Conservation (phyloP, 2,113 vertebrate species). For the Festucalex cinctus region DNA sequence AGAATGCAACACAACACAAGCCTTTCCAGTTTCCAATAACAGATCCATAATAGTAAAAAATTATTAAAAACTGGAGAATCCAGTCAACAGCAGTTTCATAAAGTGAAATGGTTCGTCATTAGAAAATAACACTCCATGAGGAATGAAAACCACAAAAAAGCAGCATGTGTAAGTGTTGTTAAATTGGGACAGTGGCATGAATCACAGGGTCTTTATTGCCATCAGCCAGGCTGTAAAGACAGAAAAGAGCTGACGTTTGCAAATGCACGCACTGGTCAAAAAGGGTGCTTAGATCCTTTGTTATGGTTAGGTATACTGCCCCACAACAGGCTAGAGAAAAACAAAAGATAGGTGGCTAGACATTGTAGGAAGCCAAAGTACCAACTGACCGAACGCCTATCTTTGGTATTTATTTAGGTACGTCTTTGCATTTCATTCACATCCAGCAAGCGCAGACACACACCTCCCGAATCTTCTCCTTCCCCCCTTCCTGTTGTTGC, state of each 20-base stretch:
- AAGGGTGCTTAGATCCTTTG: conserved; percentile 70
- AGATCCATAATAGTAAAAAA: conserved; percentile 25
- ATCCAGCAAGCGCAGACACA: conserved; percentile 55
- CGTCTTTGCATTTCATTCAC: conserved; percentile 67
- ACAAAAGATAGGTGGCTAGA: conserved; percentile 60
- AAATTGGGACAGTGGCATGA: conserved; percentile 26
- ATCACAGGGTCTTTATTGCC: conserved; percentile 49
- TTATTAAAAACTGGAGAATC: conserved; percentile 14
- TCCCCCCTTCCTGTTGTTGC: conserved; percentile 75
- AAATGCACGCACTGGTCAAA: conserved; percentile 59
- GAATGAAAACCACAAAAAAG: conserved; percentile 26
- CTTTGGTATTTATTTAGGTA: conserved; percentile 72
- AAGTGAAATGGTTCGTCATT: conserved; percentile 21
- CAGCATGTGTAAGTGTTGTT: conserved; percentile 19
- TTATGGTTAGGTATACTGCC: conserved; percentile 54
- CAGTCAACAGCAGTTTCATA: not conserved
- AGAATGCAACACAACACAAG: conserved; percentile 33
- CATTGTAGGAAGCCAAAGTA: conserved; percentile 30
- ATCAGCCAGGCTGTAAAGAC: conserved; percentile 46
- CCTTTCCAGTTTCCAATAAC: conserved; percentile 23
- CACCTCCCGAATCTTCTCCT: conserved; percentile 48
- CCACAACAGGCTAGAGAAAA: conserved; percentile 40
- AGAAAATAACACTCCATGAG: conserved; percentile 15
- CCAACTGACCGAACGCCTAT: conserved; percentile 51
- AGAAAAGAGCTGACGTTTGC: conserved; percentile 54